Percentiles rank a stretch among this genome's conserved stretches.
phyloP scores from a whole-genome alignment of 2,113 vertebrate species.

The Nothobranchius kuhntae region DNA sequence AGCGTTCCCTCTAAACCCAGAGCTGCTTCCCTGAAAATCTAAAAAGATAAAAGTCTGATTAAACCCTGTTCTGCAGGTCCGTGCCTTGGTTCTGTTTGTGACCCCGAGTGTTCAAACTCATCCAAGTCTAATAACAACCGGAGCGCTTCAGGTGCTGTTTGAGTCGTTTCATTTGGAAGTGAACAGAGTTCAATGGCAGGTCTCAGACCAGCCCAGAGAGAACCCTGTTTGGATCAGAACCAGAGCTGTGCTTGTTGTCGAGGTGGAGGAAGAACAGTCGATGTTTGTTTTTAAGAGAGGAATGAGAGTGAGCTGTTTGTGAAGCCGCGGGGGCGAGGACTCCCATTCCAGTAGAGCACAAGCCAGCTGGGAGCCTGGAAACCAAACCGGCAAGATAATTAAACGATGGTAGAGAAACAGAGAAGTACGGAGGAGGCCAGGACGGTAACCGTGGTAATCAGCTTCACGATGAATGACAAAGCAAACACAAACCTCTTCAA shows the following conservation, averaged over 20 bases:
- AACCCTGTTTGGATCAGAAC: background rate
- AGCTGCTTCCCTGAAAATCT: background rate
- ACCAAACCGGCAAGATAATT: slow-evolving; percentile 5
- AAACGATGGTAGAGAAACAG: background rate
- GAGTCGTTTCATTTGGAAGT: background rate
- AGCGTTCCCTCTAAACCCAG: slow-evolving; percentile 17
- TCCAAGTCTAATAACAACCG: too few species aligned
- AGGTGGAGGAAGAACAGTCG: background rate
- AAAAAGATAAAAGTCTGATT: slow-evolving; percentile 2
- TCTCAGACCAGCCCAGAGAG: background rate
- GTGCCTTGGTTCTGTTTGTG: too few species aligned
- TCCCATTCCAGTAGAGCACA: background rate
- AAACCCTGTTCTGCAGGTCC: background rate
- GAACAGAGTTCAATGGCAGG: background rate
- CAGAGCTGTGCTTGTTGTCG: background rate
- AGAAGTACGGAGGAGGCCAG: background rate
- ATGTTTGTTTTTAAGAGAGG: background rate
- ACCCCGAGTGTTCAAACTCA: too few species aligned
- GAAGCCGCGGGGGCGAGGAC: background rate
- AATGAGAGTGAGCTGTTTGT: background rate
- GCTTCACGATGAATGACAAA: background rate
- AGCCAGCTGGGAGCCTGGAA: background rate
- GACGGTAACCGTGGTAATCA: background rate
- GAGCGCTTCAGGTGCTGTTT: too few species aligned
- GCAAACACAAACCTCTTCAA: background rate